Evolutionary conservation across 2,113 vertebrate genomes (phyloP), one percentile per base, ranked within the genome.

Genomic region (Ceyx melanurus): DNA sequence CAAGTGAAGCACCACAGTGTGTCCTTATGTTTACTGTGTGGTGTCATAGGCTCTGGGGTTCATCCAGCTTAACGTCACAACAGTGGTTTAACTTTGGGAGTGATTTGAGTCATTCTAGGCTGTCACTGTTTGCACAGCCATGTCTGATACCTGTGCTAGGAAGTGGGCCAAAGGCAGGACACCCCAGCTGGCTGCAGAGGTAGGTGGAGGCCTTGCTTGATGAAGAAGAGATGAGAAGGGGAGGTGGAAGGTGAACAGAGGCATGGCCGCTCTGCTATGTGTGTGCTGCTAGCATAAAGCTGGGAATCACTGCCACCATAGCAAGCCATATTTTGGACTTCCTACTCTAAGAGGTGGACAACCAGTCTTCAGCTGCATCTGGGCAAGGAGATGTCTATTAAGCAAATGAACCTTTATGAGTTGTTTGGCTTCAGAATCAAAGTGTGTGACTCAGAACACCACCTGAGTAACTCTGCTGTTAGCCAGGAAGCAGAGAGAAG

Each of bases 381-480:
- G 25, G 50, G 21, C 64, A 84, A 61, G 18, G 62, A 68, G 74
- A 68, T 89, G 53, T 54, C 29, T 73, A 1, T 72, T 37, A n/a
- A 86, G 71, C 77, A 61, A 45, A 48, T 2, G 3, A 61, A 22
- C 51, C 35, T 66, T 86, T 80, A 11, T 25, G 14, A 4, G n/a
- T 35, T 84, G 33, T 74, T 65, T 90, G 86, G 26, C 80, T 78
- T 65, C 57, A 79, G 74, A 75, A 91, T 57, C 4, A 3, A 64
- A 50, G 50, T 5, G 18, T 60, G 57, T 94, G 87, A 93, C 70
- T 93, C 86, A 93, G 77, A 87, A 56, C 31, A 61, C 21, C 43
- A 82, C 48, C 77, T 61, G 20, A 93, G 60, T 57, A 82, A 82
- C 25, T 10, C 14, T 20, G 40, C 66, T 84, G 48, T 48, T 67